Evolutionary conservation across 2,888 invertebrate species (phyloP).

Genomic region (Eupithecia exiguata): DNA sequence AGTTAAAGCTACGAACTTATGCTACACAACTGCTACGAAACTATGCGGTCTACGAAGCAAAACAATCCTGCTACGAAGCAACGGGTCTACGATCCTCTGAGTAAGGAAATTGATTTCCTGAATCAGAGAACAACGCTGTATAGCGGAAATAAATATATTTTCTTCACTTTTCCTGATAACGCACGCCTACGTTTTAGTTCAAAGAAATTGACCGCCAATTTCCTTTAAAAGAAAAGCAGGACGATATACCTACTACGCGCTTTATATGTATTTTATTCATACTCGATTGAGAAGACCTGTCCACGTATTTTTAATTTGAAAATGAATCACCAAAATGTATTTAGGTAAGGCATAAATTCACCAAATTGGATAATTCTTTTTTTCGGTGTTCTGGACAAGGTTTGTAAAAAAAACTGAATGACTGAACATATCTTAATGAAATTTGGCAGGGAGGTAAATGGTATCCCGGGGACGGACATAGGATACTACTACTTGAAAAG

Average conservation of each 20-base stretch:
- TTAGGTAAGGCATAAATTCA: too few species aligned
- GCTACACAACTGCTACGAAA: neutral
- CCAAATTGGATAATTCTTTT: too few species aligned
- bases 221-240: neutral
- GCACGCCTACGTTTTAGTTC: conserved; percentile 12
- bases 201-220: conserved; percentile 5
- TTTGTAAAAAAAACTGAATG: too few species aligned
- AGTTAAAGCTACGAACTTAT: neutral
- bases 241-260: neutral
- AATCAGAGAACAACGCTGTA: neutral
- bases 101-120: neutral
- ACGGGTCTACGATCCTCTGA: neutral
- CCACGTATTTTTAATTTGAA: neutral
- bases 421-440: too few species aligned
- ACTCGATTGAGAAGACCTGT: neutral
- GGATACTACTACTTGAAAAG: too few species aligned
- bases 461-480: too few species aligned
- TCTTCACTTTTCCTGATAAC: neutral
- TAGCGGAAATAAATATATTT: neutral
- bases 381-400: too few species aligned
- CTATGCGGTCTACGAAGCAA: neutral
- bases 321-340: too few species aligned
- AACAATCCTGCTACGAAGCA: neutral
- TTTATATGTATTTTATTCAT: neutral
- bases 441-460: too few species aligned